Evolutionary conservation across 2,888 invertebrate genomes (phyloP).

Genomic region (Oithona nana): DNA sequence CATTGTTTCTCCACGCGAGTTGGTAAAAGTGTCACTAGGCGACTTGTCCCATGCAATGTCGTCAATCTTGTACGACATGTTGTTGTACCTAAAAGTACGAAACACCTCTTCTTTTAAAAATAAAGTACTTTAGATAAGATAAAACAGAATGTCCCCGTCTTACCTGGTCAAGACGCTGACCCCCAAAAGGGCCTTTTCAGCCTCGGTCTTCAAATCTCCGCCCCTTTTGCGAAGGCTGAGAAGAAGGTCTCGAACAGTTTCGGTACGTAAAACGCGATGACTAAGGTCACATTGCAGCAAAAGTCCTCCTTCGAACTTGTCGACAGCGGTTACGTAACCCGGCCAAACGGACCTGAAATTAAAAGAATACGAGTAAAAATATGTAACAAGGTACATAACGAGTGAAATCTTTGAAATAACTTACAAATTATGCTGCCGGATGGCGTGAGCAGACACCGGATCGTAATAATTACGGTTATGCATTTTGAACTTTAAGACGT

Average conservation of each 20-base stretch:
- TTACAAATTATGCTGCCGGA: background rate
- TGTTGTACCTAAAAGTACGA: constrained; percentile 56
- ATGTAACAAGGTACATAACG: background rate
- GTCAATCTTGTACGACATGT: constrained; percentile 66
- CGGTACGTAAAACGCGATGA: constrained; percentile 58
- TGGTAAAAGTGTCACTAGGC: constrained; percentile 46
- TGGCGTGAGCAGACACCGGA: background rate
- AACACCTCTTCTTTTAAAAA: background rate
- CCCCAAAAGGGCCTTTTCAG: constrained; percentile 39
- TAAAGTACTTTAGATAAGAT: background rate
- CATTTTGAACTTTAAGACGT: constrained; percentile 46
- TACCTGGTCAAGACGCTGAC: background rate
- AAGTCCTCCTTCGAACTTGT: constrained; percentile 69
- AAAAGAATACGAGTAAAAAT: constrained; percentile 2
- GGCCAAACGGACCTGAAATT: constrained; percentile 68
- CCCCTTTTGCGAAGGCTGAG: constrained; percentile 23
- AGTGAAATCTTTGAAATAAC: background rate
- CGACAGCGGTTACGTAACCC: constrained; percentile 67
- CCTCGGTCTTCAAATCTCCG: constrained; percentile 32
- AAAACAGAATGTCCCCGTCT: too few species aligned
- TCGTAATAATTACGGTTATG: constrained; percentile 35
- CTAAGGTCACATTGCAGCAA: constrained; percentile 70
- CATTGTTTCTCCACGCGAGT: constrained; percentile 29
- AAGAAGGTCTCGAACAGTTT: constrained; percentile 47
- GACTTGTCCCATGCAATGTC: constrained; percentile 55